phyloP scores from a whole-genome alignment of 2,797 vertebrate genomes.

The Spondyliosoma cantharus region DNA sequence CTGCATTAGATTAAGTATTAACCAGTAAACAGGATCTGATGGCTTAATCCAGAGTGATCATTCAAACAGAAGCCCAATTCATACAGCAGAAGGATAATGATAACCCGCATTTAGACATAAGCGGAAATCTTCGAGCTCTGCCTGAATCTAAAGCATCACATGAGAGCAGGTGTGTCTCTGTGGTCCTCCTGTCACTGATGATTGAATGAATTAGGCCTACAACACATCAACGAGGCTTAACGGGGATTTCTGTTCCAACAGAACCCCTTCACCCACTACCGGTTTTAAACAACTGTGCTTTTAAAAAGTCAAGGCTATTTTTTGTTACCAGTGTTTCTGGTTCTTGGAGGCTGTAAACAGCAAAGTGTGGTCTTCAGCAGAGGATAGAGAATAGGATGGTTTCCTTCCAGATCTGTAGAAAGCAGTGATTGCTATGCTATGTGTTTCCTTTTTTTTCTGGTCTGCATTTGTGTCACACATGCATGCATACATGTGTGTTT shows the following conservation, averaged over 20 bases:
- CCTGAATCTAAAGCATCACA: background rate
- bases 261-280: background rate
- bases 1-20: slow-evolving; percentile 21
- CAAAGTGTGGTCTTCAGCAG: too few species aligned
- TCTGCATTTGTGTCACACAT: slow-evolving; percentile 29
- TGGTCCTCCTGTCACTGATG: slow-evolving; percentile 3
- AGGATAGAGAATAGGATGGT: too few species aligned
- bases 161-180: slow-evolving; percentile 28
- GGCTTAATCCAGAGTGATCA: slow-evolving; percentile 16
- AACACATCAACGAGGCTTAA: slow-evolving; percentile 9
- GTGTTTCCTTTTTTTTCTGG: slow-evolving; percentile 6
- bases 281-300: background rate
- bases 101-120: background rate
- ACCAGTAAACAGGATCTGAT: slow-evolving; percentile 12
- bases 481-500: slow-evolving; percentile 15
- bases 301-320: slow-evolving; percentile 3
- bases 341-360: background rate
- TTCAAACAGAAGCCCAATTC: slow-evolving; percentile 7
- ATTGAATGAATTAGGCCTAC: slow-evolving; percentile 34
- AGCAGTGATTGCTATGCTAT: background rate
- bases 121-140: slow-evolving; percentile 5
- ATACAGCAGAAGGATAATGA: background rate
- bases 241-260: slow-evolving; percentile 5
- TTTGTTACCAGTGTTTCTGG: background rate
- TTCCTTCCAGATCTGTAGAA: background rate